A percentile compares a stretch with the other conserved stretches of the same genome.
Evolutionary conservation across 2,113 vertebrate genomes (phyloP).

Genomic region (Semnornis frantzii): DNA sequence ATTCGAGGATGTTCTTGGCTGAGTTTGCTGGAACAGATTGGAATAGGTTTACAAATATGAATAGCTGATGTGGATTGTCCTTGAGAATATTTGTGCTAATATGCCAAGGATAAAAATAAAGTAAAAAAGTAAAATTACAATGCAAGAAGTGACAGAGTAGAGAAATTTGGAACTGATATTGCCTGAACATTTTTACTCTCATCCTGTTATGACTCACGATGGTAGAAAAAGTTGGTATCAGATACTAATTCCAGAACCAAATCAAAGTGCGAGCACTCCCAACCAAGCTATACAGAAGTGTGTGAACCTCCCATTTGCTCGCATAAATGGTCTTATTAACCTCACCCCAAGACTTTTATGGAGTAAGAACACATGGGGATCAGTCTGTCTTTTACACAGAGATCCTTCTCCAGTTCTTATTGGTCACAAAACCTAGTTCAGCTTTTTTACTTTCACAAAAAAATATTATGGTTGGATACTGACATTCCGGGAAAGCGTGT

Average conservation of each 20-base stretch:
- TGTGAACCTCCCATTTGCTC: background rate
- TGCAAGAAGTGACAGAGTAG: background rate
- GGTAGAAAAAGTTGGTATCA: background rate
- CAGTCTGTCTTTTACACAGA: background rate
- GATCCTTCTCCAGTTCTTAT: background rate
- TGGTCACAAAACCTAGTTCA: background rate
- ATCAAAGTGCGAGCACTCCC: background rate
- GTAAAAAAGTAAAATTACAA: background rate
- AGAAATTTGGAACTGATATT: background rate
- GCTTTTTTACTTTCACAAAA: background rate
- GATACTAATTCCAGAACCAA: background rate
- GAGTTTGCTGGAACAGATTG: slow-evolving; percentile 40
- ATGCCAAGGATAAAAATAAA: slow-evolving; percentile 3
- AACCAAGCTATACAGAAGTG: background rate
- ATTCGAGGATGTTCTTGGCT: slow-evolving; percentile 71
- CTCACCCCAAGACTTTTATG: background rate
- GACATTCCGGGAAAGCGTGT: background rate
- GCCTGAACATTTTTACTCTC: background rate
- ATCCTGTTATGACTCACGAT: background rate
- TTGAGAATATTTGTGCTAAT: slow-evolving; percentile 40
- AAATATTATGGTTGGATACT: background rate
- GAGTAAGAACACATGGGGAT: background rate
- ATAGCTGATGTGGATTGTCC: slow-evolving; percentile 63
- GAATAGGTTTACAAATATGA: slow-evolving; percentile 63
- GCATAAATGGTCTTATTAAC: background rate